Conservation (phyloP, 1,140 invertebrate genomes). For the Drosophila insularis region DNA sequence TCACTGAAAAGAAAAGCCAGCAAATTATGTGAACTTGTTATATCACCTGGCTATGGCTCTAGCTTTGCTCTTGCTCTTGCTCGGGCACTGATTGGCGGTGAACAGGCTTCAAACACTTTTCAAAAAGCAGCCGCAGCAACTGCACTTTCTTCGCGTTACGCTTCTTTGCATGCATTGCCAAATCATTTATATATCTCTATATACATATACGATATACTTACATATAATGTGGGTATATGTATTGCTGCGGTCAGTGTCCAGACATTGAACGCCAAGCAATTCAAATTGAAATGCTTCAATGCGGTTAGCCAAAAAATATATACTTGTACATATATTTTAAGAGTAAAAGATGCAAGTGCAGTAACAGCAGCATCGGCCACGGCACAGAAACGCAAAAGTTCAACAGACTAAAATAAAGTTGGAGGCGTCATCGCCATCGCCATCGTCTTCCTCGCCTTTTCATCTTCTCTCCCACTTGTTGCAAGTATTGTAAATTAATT, state of each 20-base stretch:
- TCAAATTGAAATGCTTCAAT: constrained; percentile 63
- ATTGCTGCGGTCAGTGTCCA: constrained; percentile 73
- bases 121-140: constrained; percentile 26
- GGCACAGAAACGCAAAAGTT: constrained; percentile 75
- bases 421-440: constrained; percentile 35
- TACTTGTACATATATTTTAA: background rate
- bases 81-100: constrained; percentile 10
- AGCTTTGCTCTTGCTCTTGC: background rate
- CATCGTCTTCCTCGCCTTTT: background rate
- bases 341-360: constrained; percentile 19
- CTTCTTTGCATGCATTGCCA: constrained; percentile 79
- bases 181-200: constrained; percentile 47
- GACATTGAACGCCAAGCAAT: constrained; percentile 65
- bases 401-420: constrained; percentile 57
- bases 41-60: constrained; percentile 53
- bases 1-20: constrained; percentile 63
- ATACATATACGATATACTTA: constrained; percentile 22
- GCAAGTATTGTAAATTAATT: constrained; percentile 78
- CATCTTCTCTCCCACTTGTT: constrained; percentile 17
- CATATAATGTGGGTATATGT: constrained; percentile 27
- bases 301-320: constrained; percentile 43
- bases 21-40: constrained; percentile 80
- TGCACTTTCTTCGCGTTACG: constrained; percentile 80
- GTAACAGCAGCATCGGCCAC: constrained; percentile 24
- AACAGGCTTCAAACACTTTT: constrained; percentile 62